phyloP scores from a whole-genome alignment of 1,140 invertebrate species.

The Asbolus verrucosus region DNA sequence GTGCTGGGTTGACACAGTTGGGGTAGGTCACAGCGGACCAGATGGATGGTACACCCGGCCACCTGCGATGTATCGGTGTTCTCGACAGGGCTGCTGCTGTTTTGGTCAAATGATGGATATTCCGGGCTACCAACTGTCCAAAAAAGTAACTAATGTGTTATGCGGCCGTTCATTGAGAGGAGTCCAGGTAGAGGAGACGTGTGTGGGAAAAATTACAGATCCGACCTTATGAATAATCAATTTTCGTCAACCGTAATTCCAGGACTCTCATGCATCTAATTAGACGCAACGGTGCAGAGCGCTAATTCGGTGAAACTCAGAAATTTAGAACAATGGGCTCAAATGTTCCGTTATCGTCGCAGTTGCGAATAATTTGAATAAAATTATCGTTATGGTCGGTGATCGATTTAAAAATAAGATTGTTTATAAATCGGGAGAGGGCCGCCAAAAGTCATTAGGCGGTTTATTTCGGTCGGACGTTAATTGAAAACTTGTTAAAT shows the following conservation, averaged over 20 bases:
- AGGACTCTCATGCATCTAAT: too few relatives aligned
- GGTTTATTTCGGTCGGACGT: conserved; percentile 26
- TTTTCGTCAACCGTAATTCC: too few relatives aligned
- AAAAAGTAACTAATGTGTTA: conserved; percentile 58
- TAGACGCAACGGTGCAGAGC: too few relatives aligned
- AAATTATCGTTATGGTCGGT: conserved; percentile 2
- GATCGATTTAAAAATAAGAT: conserved; percentile 22
- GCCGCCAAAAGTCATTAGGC: conserved; percentile 25
- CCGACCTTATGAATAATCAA: too few relatives aligned
- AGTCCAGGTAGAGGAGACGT: conserved; percentile 50
- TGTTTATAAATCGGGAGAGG: conserved; percentile 39
- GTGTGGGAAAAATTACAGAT: conserved; percentile 58
- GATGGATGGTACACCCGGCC: conserved; percentile 24
- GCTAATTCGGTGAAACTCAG: too few relatives aligned
- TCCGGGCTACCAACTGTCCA: conserved; percentile 58
- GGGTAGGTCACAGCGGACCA: conserved; percentile 57
- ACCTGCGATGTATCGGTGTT: neutral
- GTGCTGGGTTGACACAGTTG: conserved; percentile 54
- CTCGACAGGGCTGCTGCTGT: conserved; percentile 51
- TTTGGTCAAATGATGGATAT: conserved; percentile 62
- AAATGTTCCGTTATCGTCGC: too few relatives aligned
- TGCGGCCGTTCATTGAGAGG: conserved; percentile 54
- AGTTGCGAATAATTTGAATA: conserved; percentile 1
- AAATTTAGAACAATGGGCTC: too few relatives aligned
- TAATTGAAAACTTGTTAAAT: conserved; percentile 43